Percentiles rank a stretch among this genome's conserved stretches.
phyloP scores from a whole-genome alignment of 2,888 invertebrate genomes.

The Thalpophila matura region DNA sequence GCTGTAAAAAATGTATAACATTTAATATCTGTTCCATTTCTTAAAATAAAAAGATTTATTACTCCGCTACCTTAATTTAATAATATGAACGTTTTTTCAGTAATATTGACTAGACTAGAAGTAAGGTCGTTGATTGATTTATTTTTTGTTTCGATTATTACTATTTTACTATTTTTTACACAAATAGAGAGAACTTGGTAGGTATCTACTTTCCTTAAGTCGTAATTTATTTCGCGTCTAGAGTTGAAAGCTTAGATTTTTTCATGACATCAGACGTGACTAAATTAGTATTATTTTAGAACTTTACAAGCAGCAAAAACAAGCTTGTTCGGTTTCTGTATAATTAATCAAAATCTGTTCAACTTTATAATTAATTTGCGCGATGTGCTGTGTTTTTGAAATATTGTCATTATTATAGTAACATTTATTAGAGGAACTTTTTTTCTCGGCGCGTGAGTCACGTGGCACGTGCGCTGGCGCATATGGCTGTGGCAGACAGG shows the following conservation, averaged over 20 bases:
- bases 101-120: slow-evolving; percentile 12
- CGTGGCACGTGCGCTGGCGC: slow-evolving; percentile 69
- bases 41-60: slow-evolving; percentile 51
- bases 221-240: slow-evolving; percentile 40
- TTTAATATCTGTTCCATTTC: slow-evolving; percentile 39
- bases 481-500: slow-evolving; percentile 62
- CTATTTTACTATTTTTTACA: slow-evolving; percentile 24
- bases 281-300: slow-evolving; percentile 53
- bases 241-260: slow-evolving; percentile 43
- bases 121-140: slow-evolving; percentile 46
- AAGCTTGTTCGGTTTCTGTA: slow-evolving; percentile 57
- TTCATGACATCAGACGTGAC: slow-evolving; percentile 24
- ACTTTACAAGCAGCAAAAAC: slow-evolving; percentile 52
- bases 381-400: slow-evolving; percentile 59
- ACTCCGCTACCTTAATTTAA: slow-evolving; percentile 34
- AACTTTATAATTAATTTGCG: slow-evolving; percentile 64
- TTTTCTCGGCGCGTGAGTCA: slow-evolving; percentile 68
- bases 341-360: slow-evolving; percentile 58
- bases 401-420: slow-evolving; percentile 57
- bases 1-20: slow-evolving; percentile 22
- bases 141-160: slow-evolving; percentile 37
- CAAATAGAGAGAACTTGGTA: slow-evolving; percentile 5
- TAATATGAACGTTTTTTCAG: slow-evolving; percentile 20
- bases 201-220: slow-evolving; percentile 26
- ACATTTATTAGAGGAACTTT: slow-evolving; percentile 26